phyloP scores from a whole-genome alignment of 2,113 vertebrate genomes.

The Castor canadensis region DNA sequence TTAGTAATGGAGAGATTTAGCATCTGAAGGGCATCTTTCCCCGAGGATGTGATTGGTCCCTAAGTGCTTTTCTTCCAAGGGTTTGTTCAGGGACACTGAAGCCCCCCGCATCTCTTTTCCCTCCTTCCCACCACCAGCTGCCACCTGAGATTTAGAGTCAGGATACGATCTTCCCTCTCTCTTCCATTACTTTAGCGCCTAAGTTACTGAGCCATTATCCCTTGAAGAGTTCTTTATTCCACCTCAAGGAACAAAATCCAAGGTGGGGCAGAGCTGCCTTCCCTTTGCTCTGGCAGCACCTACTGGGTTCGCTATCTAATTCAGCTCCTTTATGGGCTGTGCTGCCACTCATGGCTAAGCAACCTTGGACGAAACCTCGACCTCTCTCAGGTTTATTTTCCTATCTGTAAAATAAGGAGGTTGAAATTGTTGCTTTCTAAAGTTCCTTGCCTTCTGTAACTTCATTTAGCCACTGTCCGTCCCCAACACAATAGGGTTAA shows the following conservation, averaged over 20 bases:
- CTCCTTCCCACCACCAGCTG: background rate
- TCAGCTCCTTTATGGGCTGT: background rate
- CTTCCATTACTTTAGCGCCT: constrained; percentile 57
- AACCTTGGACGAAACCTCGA: background rate
- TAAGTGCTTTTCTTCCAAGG: background rate
- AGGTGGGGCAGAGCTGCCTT: rapidly evolving
- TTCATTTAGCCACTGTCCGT: background rate
- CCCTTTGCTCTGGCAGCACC: rapidly evolving
- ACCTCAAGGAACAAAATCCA: constrained; percentile 18
- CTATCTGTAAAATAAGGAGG: background rate
- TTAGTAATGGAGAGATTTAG: constrained; percentile 36
- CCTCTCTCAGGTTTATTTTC: background rate
- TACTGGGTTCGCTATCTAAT: background rate
- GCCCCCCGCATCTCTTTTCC: background rate
- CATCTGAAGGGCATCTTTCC: background rate
- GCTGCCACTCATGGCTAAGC: rapidly evolving
- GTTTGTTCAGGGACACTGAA: constrained; percentile 46
- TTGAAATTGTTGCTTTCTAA: background rate
- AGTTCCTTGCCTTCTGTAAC: background rate
- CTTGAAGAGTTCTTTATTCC: constrained; percentile 50
- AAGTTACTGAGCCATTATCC: constrained; percentile 56
- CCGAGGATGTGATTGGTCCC: background rate
- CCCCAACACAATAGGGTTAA: background rate
- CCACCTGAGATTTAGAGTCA: constrained; percentile 59
- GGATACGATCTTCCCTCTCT: background rate